phyloP scores from a whole-genome alignment of 2,888 invertebrate species.

The Meiosimyza decipiens region DNA sequence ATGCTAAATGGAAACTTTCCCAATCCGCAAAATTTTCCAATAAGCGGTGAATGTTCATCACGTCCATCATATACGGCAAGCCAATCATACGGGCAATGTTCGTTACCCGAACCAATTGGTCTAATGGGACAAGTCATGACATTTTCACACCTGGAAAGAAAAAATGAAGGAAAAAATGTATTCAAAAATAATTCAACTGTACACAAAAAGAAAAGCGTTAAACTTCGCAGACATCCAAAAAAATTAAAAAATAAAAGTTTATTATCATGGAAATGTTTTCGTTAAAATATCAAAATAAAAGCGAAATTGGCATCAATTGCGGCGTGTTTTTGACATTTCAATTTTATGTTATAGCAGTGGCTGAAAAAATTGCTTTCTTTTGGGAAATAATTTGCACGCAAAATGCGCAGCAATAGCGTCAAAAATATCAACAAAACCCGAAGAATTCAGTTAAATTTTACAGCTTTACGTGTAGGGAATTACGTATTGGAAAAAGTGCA shows the following conservation, averaged over 20 bases:
- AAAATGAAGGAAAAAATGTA: neutral
- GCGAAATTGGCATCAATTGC: constrained; percentile 6
- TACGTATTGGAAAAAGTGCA: no score
- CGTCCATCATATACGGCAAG: constrained; percentile 91
- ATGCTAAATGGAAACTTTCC: constrained; percentile 95
- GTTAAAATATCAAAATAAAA: no score
- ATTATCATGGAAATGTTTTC: no score
- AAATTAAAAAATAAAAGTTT: no score
- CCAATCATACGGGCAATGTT: constrained; percentile 91
- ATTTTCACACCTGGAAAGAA: constrained; percentile 79
- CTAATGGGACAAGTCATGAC: constrained; percentile 95
- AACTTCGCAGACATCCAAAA: no score
- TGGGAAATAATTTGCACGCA: no score
- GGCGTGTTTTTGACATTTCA: constrained; percentile 23
- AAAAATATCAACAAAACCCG: no score
- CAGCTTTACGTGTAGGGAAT: no score
- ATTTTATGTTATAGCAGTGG: neutral
- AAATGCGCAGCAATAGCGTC: no score
- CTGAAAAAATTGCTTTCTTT: neutral
- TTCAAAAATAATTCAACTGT: no score
- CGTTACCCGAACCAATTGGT: constrained; percentile 86
- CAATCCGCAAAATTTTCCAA: constrained; percentile 92
- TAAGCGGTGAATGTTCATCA: constrained; percentile 86
- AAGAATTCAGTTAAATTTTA: no score
- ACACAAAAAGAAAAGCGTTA: no score